Percentiles rank a stretch among this genome's conserved stretches.
Evolutionary conservation across 2,888 invertebrate genomes (phyloP).

Genomic region (Megastigmus dorsalis): DNA sequence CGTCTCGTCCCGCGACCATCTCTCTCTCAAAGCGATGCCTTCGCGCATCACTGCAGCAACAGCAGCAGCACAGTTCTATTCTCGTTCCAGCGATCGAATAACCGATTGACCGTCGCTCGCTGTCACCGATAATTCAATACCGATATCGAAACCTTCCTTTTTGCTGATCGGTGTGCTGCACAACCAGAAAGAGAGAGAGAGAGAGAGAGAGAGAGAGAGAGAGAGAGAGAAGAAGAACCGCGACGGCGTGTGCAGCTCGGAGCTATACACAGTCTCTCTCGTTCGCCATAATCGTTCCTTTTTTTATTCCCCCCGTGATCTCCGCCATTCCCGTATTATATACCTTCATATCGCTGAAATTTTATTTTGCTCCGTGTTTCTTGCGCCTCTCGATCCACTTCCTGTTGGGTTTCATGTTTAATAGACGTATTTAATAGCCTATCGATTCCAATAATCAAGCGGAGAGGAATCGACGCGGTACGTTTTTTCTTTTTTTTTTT

Average conservation of each 20-base stretch:
- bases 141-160: constrained; percentile 38
- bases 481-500: too few species aligned
- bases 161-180: too few species aligned
- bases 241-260: neutral
- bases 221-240: neutral
- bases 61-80: constrained; percentile 32
- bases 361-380: constrained; percentile 35
- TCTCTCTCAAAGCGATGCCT: neutral
- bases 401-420: constrained; percentile 26
- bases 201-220: too few species aligned
- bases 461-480: too few species aligned
- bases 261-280: neutral
- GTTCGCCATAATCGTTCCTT: neutral
- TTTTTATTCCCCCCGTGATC: constrained; percentile 3
- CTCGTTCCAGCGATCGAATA: constrained; percentile 30
- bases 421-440: constrained; percentile 24
- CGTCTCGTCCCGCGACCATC: too few species aligned
- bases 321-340: too few species aligned
- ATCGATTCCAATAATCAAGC: neutral
- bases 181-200: too few species aligned
- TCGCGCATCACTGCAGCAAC: constrained; percentile 33
- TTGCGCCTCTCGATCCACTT: neutral
- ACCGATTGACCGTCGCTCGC: constrained; percentile 29
- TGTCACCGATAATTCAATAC: constrained; percentile 49
- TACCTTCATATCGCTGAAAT: constrained; percentile 36